Evolutionary conservation across 2,888 invertebrate species (phyloP), one percentile per base, ranked within the genome.

Genomic region (Drosophila sordidula): DNA sequence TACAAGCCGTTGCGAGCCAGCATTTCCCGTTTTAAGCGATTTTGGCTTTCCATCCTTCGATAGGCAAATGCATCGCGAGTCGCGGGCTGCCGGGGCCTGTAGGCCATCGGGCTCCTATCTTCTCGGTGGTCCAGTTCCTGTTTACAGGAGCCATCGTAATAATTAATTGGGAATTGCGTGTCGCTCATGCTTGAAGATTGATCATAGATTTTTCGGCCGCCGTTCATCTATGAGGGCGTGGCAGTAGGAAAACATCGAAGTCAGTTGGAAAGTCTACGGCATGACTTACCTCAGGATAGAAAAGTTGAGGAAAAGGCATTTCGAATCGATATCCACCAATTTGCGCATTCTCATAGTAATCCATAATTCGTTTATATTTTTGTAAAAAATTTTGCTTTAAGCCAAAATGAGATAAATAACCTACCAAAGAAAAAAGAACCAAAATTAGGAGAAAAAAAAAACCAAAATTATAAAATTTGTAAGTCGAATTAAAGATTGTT

Each of bases 1-100:
- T 59, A 52, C 12, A 76, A 22, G 12, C 76, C 76, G 18, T 78
- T 76, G 25, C 75, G 76, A 1, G 67, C 36, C 11, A 4, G 22
- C 70, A 74, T 70, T 41, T 78, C 75, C 22, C 51, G 41, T 12
- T 14, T 12, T 29, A 16, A 11, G 4, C 74, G 74, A 18, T 61
- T 14, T 3, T 41, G 14, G 1, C 51, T 29, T 1, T 12, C 12
- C 14, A 16, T 4, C 14, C 41, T 5, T 9, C 57, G 51, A 32
- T 51, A 58, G 6, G 16, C 32, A 12, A 49, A 51, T 9, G 57
- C 32, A 2, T 41, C 29, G 16, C 38, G 18, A 1, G 50, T 22
- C 1, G 5, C 18, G 1, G 0, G 11, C 12, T 8, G 29, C 1
- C 32, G 41, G 3, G 12, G 57, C 2, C 12, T 25, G 12, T 29